phyloP scores from a whole-genome alignment of 2,797 vertebrate species.

The Ctenopoma kingsleyae region DNA sequence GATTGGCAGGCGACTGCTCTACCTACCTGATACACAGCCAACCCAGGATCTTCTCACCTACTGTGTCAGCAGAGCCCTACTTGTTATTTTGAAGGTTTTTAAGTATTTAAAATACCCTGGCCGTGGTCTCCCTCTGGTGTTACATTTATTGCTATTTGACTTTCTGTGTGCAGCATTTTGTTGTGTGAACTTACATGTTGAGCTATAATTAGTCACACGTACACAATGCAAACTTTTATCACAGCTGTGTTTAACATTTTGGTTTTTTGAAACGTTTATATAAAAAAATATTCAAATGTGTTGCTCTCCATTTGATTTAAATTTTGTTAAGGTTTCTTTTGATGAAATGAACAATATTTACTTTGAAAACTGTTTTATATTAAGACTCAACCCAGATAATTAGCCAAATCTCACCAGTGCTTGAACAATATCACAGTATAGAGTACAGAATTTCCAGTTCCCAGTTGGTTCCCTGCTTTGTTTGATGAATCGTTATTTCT shows the following conservation, averaged over 20 bases:
- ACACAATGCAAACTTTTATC: neutral
- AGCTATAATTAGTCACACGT: neutral
- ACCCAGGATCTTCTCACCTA: neutral
- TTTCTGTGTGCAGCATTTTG: neutral
- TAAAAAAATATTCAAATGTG: conserved; percentile 14
- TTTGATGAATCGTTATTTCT: conserved; percentile 52
- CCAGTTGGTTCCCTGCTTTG: conserved; percentile 42
- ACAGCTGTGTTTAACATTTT: neutral
- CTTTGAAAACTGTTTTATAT: conserved; percentile 26
- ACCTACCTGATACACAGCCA: no score
- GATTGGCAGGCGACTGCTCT: no score
- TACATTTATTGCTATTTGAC: neutral
- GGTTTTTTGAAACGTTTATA: conserved; percentile 5
- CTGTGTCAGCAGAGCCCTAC: neutral
- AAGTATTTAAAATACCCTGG: neutral
- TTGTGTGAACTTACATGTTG: neutral
- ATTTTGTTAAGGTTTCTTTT: conserved; percentile 4
- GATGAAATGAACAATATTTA: conserved; percentile 35
- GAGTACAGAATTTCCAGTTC: conserved; percentile 41
- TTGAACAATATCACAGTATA: conserved; percentile 34
- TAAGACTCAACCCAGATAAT: conserved; percentile 34
- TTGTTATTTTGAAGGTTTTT: neutral
- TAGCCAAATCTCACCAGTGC: conserved; percentile 24
- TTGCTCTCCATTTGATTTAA: neutral
- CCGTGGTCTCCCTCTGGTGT: no score